A percentile compares a stretch with the other conserved stretches of the same genome.
Evolutionary conservation across 2,113 vertebrate species (phyloP).

Genomic region (Oncorhynchus gorbuscha): DNA sequence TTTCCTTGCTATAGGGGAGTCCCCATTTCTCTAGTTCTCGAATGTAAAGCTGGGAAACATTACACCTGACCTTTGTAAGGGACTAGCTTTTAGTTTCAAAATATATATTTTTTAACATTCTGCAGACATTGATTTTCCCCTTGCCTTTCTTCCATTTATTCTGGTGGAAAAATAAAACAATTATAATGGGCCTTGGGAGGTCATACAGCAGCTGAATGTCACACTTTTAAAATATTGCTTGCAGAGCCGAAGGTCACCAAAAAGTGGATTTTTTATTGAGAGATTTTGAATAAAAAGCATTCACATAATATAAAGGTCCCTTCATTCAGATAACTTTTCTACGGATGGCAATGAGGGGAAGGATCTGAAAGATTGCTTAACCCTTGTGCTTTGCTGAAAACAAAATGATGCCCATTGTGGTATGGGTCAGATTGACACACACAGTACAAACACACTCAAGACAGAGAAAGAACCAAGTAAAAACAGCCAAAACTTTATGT

Average conservation of each 20-base stretch:
- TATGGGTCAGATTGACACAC: no score
- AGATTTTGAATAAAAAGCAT: constrained; percentile 43
- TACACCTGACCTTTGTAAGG: constrained; percentile 56
- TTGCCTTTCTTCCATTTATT: constrained; percentile 23
- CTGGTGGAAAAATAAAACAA: constrained; percentile 58
- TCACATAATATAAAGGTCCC: constrained; percentile 33
- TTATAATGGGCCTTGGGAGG: constrained; percentile 48
- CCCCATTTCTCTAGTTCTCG: neutral
- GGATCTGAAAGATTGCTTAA: neutral
- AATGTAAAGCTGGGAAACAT: constrained; percentile 17
- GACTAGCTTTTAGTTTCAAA: constrained; percentile 12
- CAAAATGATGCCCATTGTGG: no score
- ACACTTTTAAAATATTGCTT: constrained; percentile 57
- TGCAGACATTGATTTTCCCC: constrained; percentile 34
- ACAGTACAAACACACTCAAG: no score
- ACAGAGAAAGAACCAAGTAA: no score
- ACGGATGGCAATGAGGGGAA: constrained; percentile 16
- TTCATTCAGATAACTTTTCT: constrained; percentile 26
- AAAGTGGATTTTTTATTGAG: constrained; percentile 39
- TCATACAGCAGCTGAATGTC: constrained; percentile 52
- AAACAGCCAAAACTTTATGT: no score
- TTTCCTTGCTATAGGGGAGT: neutral
- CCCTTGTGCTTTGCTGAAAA: no score
- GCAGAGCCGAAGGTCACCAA: constrained; percentile 56
- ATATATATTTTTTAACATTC: neutral